Evolutionary conservation across 2,797 vertebrate genomes (phyloP).

Genomic region (Sebastiscus albofasciatus): DNA sequence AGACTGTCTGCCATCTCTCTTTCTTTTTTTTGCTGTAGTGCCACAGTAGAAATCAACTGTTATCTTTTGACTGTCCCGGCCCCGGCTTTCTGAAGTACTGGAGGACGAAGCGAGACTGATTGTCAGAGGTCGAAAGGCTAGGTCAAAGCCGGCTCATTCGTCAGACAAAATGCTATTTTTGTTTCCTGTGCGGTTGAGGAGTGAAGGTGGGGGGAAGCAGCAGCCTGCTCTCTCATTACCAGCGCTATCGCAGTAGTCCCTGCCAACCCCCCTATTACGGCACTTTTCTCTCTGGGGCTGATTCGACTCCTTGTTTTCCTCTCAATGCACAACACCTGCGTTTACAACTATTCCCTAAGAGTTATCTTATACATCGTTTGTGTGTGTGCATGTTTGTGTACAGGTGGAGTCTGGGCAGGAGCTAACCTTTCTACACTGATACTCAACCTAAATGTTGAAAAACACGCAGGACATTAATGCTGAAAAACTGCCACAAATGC

Average conservation of each 20-base stretch:
- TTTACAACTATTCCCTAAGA: slow-evolving; percentile 39
- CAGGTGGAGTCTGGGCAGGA: slow-evolving; percentile 1
- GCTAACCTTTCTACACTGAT: not conserved
- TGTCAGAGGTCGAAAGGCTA: slow-evolving; percentile 96
- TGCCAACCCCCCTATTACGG: slow-evolving; percentile 64
- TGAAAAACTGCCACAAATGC: not conserved
- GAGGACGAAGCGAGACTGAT: slow-evolving; percentile 94
- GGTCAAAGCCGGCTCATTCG: slow-evolving; percentile 91
- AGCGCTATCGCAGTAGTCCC: slow-evolving; percentile 79
- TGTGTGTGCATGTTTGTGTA: slow-evolving; percentile 19
- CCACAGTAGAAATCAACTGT: slow-evolving; percentile 85
- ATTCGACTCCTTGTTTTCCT: slow-evolving; percentile 68
- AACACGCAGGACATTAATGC: not conserved
- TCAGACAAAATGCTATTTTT: slow-evolving; percentile 96
- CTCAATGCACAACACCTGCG: slow-evolving; percentile 47
- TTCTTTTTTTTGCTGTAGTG: slow-evolving; percentile 58
- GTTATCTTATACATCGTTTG: slow-evolving; percentile 25
- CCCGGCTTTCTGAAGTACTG: slow-evolving; percentile 74
- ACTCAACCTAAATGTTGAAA: not conserved
- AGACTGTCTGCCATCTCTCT: slow-evolving; percentile 68
- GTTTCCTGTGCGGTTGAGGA: slow-evolving; percentile 89
- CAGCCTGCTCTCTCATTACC: slow-evolving; percentile 88
- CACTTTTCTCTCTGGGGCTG: slow-evolving; percentile 68
- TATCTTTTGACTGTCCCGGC: slow-evolving; percentile 74
- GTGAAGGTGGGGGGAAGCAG: slow-evolving; percentile 47